These are phyloP conservation scores for Anisognathus igniventris DNA, from an alignment of 2,797 vertebrate species.

Conservation along the genomic window DNA sequence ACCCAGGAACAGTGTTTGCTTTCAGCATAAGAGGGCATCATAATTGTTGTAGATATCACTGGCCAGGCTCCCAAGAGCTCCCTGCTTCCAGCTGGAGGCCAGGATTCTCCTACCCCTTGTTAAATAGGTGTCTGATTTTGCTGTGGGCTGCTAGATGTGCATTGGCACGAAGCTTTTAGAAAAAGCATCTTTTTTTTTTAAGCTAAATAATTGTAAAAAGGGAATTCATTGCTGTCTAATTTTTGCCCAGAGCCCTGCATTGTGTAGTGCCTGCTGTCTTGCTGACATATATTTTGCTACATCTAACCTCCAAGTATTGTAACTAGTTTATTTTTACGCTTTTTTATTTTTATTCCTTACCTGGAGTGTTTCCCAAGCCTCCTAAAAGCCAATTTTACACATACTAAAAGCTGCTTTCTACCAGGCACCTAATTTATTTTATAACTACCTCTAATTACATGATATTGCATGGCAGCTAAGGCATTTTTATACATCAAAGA, in stretches of 20 bases:
- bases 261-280: background rate
- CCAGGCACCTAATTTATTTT: background rate
- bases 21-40: background rate
- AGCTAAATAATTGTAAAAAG: background rate
- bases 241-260: background rate
- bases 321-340: background rate
- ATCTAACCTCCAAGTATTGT: background rate
- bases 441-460: background rate
- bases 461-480: background rate
- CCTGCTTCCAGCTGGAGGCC: background rate
- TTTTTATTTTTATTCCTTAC: conserved; percentile 1
- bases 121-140: background rate
- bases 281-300: background rate
- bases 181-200: background rate
- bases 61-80: accelerated
- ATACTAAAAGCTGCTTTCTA: background rate
- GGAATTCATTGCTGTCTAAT: background rate
- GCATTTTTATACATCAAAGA: background rate
- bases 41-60: background rate
- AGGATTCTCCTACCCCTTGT: background rate
- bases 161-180: background rate
- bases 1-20: background rate
- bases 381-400: background rate
- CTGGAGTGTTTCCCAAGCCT: background rate
- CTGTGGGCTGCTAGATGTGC: background rate